A percentile compares a stretch with the other conserved stretches of the same genome.
These are phyloP conservation scores for Chiridota heheva DNA, from an alignment of 35 echinoderm and acorn worm genomes.

Conservation along the genomic window DNA sequence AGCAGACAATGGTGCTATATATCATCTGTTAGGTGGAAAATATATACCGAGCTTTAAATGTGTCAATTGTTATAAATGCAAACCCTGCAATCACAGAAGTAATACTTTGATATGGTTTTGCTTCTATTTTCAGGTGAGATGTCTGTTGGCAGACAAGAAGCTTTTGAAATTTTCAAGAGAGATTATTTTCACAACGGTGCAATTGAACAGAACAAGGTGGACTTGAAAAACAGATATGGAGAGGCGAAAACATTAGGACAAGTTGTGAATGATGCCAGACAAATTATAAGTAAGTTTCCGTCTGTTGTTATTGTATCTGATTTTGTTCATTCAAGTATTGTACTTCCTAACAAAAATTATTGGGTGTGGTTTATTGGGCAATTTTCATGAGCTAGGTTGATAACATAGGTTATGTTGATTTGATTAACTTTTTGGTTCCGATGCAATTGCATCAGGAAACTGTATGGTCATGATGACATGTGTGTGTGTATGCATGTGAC, in stretches of 20 bases:
- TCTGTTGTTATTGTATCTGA: neutral
- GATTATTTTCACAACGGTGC: constrained; percentile 79
- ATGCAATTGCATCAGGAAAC: too few relatives aligned
- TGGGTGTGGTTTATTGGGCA: too few relatives aligned
- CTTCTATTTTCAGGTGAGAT: constrained; percentile 70
- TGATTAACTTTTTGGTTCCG: too few relatives aligned
- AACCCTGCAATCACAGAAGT: neutral
- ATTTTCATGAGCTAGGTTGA: too few relatives aligned
- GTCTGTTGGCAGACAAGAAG: constrained; percentile 94
- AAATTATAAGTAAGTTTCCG: constrained; percentile 76
- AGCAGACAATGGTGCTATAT: too few relatives aligned
- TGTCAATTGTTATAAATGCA: too few relatives aligned
- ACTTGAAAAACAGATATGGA: constrained; percentile 79
- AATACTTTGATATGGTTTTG: neutral
- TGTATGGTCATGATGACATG: too few relatives aligned
- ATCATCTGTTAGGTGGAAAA: too few relatives aligned
- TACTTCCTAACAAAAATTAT: neutral
- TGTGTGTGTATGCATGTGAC: too few relatives aligned
- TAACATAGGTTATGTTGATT: too few relatives aligned
- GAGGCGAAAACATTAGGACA: constrained; percentile 86
- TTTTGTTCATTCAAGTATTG: neutral
- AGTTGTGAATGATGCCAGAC: constrained; percentile 86
- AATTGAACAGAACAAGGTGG: constrained; percentile 82
- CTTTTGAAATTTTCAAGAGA: constrained; percentile 91
- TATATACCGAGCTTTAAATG: too few relatives aligned